Base-by-base conservation (phyloP, 2,888 invertebrate genomes). In the Eudemis profundana region DNA sequence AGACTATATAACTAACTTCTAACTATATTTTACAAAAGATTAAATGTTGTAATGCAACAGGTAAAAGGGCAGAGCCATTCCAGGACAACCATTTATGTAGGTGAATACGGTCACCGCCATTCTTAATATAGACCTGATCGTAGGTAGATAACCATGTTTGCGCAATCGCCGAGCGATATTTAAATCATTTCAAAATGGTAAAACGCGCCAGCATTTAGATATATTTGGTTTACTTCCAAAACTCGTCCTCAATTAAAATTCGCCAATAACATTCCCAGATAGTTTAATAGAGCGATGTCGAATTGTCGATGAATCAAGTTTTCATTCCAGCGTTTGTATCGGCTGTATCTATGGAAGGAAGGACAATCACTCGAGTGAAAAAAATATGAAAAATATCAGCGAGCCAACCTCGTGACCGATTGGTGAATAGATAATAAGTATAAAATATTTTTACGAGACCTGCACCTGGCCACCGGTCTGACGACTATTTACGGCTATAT, bases 311-410 rank as follows among this genome's bases (percentile, higher is more conserved):
- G 47, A 38, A 15, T 40, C 17, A 29, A 33, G 29, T 50, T 33
- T 38, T 54, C 23, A 8, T 19, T 17, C 27, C 4, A 17, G 14
- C 2, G 7, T 19, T 50, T 72, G 5, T 70, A 67, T 68, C 57
- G 61, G 46, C 60, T 68, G 69, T 70, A 67, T 61, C 68, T 62
- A 67, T 57, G 67, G 62, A 56, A 66, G 67, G 62, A 56, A 66
- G 72, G 62, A 68, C 70, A 59, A 72, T 74, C 68, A 69, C 70
- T 69, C 64, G 66, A 36, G 15, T 29, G 42, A 36, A 49, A 14
- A 17, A 4, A 46, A 21, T 51, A 47, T 60, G 47, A 54, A 38
- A 12, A 8, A 27, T n/a, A 17, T 15, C n/a, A 15, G 33, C 27
- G 7, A 17, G 10, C 23, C 47, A 62, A 47, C 54, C 47, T 56